phyloP scores from a whole-genome alignment of 1,140 invertebrate species.

The Frieseomelitta varia region DNA sequence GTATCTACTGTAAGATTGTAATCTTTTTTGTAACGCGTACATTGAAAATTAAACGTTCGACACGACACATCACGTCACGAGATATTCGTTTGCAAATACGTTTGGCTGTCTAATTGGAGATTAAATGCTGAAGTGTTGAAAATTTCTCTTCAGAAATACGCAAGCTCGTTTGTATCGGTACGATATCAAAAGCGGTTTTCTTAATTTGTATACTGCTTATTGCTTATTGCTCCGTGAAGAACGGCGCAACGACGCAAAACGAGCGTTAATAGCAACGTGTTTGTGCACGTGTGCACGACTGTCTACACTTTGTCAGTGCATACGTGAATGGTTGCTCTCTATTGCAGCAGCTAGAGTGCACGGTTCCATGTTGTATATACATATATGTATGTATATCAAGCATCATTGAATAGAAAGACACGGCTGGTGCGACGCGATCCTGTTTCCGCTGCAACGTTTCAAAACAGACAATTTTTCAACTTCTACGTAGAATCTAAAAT shows the following conservation, averaged over 20 bases:
- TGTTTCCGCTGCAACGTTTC: slow-evolving; percentile 29
- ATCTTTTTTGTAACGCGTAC: too few species aligned
- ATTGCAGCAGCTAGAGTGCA: not conserved
- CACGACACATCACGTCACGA: too few species aligned
- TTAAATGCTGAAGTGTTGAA: too few species aligned
- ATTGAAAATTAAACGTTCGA: too few species aligned
- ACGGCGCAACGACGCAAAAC: slow-evolving; percentile 44
- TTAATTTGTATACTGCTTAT: slow-evolving; percentile 34
- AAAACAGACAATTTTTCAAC: slow-evolving; percentile 42
- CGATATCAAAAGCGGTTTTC: slow-evolving; percentile 31
- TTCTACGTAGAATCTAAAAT: not conserved
- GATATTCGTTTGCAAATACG: not conserved
- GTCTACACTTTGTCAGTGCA: not conserved
- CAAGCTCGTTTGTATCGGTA: not conserved
- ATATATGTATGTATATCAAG: not conserved
- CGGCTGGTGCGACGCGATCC: slow-evolving; percentile 11
- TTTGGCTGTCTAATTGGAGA: too few species aligned
- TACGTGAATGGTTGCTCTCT: not conserved
- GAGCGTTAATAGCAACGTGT: slow-evolving; percentile 46
- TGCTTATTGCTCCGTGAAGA: slow-evolving; percentile 4
- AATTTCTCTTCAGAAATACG: too few species aligned
- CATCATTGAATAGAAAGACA: slow-evolving; percentile 35
- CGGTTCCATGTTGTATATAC: not conserved
- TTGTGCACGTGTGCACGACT: not conserved
- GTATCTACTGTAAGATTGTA: too few species aligned